Conservation (phyloP, 2,888 invertebrate species). For the Lissonota sp. region DNA sequence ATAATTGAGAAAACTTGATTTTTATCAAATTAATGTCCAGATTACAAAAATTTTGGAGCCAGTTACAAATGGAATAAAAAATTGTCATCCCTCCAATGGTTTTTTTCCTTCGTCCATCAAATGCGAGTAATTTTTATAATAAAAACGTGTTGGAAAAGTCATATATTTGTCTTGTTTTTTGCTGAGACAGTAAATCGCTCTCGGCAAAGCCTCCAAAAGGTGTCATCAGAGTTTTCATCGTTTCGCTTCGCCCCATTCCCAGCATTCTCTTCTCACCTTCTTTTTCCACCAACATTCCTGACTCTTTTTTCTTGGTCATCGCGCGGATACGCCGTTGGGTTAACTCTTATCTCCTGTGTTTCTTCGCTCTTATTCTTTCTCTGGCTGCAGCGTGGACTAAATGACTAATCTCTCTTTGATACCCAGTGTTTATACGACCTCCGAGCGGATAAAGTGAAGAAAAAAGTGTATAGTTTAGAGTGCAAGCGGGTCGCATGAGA, state of each 20-base stretch:
- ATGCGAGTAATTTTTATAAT: no score
- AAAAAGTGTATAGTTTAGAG: not conserved
- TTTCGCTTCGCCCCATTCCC: conserved; percentile 15
- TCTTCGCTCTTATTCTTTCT: conserved; percentile 41
- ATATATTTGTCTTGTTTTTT: no score
- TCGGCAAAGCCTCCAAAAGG: no score
- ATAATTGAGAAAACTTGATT: no score
- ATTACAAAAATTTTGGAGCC: not conserved
- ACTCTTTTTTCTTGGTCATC: conserved; percentile 14
- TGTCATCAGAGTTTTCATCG: conserved; percentile 37
- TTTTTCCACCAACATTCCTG: conserved; percentile 13
- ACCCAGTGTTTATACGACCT: conserved; percentile 54
- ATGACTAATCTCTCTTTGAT: conserved; percentile 56
- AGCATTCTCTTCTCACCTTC: conserved; percentile 33
- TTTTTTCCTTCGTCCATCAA: no score
- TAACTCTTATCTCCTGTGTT: conserved; percentile 10
- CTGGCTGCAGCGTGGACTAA: conserved; percentile 31
- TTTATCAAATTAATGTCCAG: not conserved
- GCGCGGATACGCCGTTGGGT: conserved; percentile 33
- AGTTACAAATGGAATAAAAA: no score
- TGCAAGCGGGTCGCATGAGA: no score
- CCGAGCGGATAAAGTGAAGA: conserved; percentile 50
- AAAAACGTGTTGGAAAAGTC: no score
- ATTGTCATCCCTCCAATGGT: no score
- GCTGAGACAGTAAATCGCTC: no score